A percentile compares a stretch with the other conserved stretches of the same genome.
Evolutionary conservation across 2,797 vertebrate genomes (phyloP).

Genomic region (Dendrocincla tyrannina): DNA sequence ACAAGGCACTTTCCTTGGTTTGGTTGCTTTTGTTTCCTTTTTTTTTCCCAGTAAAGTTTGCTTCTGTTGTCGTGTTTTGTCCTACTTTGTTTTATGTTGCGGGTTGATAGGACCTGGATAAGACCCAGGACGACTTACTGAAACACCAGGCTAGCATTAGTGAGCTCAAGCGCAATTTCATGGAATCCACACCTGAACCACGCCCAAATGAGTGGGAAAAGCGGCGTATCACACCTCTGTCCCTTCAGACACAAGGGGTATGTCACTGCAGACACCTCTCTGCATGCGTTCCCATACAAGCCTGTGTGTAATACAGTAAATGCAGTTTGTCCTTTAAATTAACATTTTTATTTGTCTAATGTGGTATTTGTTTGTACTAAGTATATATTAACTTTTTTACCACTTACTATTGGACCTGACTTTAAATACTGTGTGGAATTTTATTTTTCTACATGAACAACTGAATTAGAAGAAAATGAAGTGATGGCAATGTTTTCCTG

Average conservation of each 20-base stretch:
- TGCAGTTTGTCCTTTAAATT: neutral
- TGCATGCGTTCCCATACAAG: constrained; percentile 24
- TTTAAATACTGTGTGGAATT: neutral
- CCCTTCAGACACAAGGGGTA: constrained; percentile 93
- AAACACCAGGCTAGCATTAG: constrained; percentile 99
- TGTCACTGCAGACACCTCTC: constrained; percentile 75
- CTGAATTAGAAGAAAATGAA: neutral
- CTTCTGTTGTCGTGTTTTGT: constrained; percentile 74
- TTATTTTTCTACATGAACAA: neutral
- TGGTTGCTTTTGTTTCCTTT: constrained; percentile 44
- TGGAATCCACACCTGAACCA: constrained; percentile 96
- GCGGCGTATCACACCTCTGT: constrained; percentile 91
- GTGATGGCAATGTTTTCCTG: neutral
- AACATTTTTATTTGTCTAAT: neutral
- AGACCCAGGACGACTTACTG: constrained; percentile 98
- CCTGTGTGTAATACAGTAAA: neutral
- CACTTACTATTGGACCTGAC: neutral
- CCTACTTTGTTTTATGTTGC: constrained; percentile 69
- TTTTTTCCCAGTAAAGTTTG: constrained; percentile 55
- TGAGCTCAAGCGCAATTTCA: constrained; percentile 99
- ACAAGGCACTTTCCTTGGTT: constrained; percentile 80
- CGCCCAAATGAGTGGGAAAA: constrained; percentile 97
- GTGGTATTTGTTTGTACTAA: constrained; percentile 61
- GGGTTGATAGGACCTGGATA: constrained; percentile 94
- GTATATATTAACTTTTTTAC: constrained; percentile 56